A percentile compares a stretch with the other conserved stretches of the same genome.
Conservation (phyloP, 2,113 vertebrate genomes). For the Mystacornis crossleyi region DNA sequence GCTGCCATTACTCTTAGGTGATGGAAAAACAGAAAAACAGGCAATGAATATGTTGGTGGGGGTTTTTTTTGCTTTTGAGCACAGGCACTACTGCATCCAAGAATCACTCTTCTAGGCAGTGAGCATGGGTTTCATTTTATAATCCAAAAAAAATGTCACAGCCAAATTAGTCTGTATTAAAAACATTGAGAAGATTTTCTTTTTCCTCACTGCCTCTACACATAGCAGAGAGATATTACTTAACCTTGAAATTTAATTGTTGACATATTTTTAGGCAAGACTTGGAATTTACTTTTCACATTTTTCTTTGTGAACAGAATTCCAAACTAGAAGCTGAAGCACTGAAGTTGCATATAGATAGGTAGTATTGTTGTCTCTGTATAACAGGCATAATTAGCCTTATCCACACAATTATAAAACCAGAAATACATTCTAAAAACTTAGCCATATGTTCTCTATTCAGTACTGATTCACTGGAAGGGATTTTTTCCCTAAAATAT, state of each 20-base stretch:
- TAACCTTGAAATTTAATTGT: background rate
- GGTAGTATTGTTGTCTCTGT: background rate
- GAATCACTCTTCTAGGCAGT: background rate
- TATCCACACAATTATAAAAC: background rate
- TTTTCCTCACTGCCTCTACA: background rate
- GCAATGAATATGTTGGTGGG: background rate
- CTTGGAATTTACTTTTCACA: background rate
- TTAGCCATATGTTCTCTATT: background rate
- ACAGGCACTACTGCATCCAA: background rate
- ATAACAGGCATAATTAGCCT: background rate
- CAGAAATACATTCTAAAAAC: background rate
- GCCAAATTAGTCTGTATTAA: background rate
- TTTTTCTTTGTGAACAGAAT: background rate
- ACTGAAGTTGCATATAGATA: background rate
- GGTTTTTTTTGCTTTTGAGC: background rate
- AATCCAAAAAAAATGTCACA: background rate
- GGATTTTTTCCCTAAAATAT: rapidly evolving
- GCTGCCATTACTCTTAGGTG: background rate
- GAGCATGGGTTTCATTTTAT: background rate
- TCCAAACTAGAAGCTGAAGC: background rate
- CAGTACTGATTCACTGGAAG: background rate
- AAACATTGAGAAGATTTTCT: background rate
- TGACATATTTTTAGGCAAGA: background rate
- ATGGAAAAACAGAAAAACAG: background rate
- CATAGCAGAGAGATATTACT: background rate